Percentiles rank a stretch among this genome's conserved stretches.
These are phyloP conservation scores for Jaculus jaculus DNA, from an alignment of 2,113 vertebrate genomes.

Conservation along the genomic window DNA sequence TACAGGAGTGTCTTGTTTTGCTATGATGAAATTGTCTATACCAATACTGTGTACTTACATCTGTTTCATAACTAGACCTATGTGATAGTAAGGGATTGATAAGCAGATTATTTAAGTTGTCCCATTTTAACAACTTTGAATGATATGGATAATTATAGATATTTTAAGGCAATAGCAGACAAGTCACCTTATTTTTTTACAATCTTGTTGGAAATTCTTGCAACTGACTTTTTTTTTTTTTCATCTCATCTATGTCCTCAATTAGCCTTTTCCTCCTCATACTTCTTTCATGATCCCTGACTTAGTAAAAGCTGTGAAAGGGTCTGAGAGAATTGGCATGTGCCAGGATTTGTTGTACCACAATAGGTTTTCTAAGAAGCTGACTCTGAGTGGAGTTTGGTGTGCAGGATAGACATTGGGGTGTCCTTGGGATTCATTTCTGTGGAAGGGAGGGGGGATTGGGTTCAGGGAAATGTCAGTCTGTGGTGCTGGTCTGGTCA, in stretches of 20 bases:
- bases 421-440: neutral
- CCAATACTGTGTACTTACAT: neutral
- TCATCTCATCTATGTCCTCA: neutral
- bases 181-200: neutral
- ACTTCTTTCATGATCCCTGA: neutral
- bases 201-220: neutral
- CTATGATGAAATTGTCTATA: neutral
- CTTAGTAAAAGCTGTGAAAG: neutral
- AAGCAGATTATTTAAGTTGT: neutral
- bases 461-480: neutral
- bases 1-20: neutral
- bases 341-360: neutral
- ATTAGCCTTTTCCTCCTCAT: neutral
- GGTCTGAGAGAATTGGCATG: neutral
- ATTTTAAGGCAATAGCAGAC: neutral
- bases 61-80: neutral
- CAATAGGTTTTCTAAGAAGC: neutral
- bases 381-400: neutral
- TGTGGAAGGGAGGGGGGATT: neutral
- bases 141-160: neutral
- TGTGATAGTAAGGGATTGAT: neutral
- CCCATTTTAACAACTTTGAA: neutral
- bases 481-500: neutral
- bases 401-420: neutral
- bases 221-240: neutral